Base-by-base conservation (phyloP, 2,113 vertebrate species). In the Clarias gariepinus region DNA sequence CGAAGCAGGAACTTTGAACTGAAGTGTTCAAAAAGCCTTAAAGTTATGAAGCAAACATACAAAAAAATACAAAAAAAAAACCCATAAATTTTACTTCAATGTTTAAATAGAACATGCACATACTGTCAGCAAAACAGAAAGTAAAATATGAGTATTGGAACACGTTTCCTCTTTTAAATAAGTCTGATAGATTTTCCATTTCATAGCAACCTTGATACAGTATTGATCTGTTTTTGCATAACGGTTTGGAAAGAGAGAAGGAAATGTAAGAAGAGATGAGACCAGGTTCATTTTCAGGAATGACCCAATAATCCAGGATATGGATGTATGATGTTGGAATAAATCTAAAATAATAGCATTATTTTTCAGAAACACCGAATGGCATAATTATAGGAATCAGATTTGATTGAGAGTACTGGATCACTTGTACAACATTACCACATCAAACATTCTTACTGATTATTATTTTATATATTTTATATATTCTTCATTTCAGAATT, bases 1-100 rank as follows among this genome's bases (percentile, higher is more conserved):
- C 1, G 10, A 25, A 61, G 83, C 7, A 30, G 69, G 58, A 77
- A 85, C 83, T 85, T 85, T 85, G 83, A 30, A 18, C 71, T 77
- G 52, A 76, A 71, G 64, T 80, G 53, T 28, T 69, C 12, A 83
- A 30, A 6, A 25, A 53, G 19, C 23, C 11, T n/a, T 15, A 68
- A 68, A 30, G 12, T 25, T 3, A 9, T 63, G 61, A 63, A 63
- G 61, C 23, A 11, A 63, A 25, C n/a, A 30, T 19, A 19, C 13
- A 30, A 28, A 30, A 13, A 10, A n/a, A 76, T n/a, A 5, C n/a
- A n/a, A 41, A 25, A 10, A 10, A 47, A 74, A 73, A 73, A 52
- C 25, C 25, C 2, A 7, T 7, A 52, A 1, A 9, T 3, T 52
- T 77, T 77, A 2, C 13, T 55, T 28, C 30, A 55, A 77, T 53